Evolutionary conservation across 1,140 invertebrate species (phyloP).

Genomic region (Lanistes nyassanus): DNA sequence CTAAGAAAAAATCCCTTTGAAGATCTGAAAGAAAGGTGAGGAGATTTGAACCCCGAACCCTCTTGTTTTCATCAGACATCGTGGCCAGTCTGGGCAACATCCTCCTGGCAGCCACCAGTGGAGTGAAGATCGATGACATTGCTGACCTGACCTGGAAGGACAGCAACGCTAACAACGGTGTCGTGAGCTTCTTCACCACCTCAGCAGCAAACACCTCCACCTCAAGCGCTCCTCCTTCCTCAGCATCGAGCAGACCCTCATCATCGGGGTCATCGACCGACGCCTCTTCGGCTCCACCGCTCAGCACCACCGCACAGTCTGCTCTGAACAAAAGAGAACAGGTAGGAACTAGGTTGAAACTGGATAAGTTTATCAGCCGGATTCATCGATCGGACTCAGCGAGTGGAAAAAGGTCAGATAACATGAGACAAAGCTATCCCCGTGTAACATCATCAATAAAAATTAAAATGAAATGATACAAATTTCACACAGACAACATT

Average conservation of each 20-base stretch:
- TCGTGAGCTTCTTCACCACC: neutral
- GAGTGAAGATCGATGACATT: neutral
- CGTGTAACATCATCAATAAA: too few relatives aligned
- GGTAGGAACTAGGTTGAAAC: neutral
- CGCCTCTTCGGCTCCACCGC: neutral
- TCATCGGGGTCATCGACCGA: neutral
- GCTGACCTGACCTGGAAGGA: neutral
- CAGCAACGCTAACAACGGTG: neutral
- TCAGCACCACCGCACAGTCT: neutral
- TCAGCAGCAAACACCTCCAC: neutral
- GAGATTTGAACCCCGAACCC: neutral
- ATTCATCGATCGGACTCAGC: too few relatives aligned
- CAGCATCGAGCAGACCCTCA: neutral
- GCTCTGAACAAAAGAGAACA: slow-evolving; percentile 2
- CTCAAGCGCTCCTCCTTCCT: neutral
- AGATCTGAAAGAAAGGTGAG: neutral
- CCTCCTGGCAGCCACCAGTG: slow-evolving; percentile 37
- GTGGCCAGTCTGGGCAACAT: slow-evolving; percentile 46
- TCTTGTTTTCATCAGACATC: slow-evolving; percentile 38
- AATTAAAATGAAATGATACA: too few relatives aligned
- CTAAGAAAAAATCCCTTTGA: neutral
- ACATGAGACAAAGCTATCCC: too few relatives aligned
- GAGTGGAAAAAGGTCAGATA: too few relatives aligned
- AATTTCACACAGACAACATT: too few relatives aligned
- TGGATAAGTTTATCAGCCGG: too few relatives aligned